Conservation (phyloP, 2,797 vertebrate genomes). For the Philypnodon macrostomus region DNA sequence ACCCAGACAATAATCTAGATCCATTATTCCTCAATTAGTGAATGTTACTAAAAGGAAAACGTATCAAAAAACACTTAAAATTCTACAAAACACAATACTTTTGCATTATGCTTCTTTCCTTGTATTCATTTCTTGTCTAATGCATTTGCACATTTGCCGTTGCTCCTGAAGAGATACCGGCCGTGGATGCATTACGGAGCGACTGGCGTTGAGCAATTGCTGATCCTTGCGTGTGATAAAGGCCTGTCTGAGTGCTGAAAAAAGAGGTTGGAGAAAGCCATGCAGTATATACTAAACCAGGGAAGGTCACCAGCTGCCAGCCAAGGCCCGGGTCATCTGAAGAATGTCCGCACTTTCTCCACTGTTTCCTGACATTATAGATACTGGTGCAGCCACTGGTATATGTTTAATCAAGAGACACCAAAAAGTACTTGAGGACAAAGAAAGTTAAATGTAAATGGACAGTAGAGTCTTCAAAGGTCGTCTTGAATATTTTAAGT, state of each 20-base stretch:
- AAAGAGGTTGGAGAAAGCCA: constrained; percentile 61
- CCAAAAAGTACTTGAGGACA: constrained; percentile 15
- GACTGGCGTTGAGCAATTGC: constrained; percentile 79
- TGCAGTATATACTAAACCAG: constrained; percentile 66
- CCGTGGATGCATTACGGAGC: constrained; percentile 75
- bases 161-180: constrained; percentile 66
- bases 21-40: no score
- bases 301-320: constrained; percentile 78
- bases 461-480: no score
- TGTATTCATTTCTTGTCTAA: constrained; percentile 59
- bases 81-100: constrained; percentile 29
- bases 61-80: constrained; percentile 34
- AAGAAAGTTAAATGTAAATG: constrained; percentile 16
- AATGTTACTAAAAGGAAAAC: neutral
- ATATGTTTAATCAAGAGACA: constrained; percentile 7
- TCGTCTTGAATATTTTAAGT: no score
- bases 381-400: constrained; percentile 24
- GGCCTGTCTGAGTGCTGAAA: constrained; percentile 69
- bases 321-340: constrained; percentile 57
- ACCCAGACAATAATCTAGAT: no score
- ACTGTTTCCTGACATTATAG: constrained; percentile 51
- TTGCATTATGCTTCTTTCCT: constrained; percentile 20
- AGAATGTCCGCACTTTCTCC: constrained; percentile 53
- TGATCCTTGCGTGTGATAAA: constrained; percentile 78
- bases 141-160: constrained; percentile 54